phyloP scores from a whole-genome alignment of 2,113 vertebrate species.

The Egretta garzetta region DNA sequence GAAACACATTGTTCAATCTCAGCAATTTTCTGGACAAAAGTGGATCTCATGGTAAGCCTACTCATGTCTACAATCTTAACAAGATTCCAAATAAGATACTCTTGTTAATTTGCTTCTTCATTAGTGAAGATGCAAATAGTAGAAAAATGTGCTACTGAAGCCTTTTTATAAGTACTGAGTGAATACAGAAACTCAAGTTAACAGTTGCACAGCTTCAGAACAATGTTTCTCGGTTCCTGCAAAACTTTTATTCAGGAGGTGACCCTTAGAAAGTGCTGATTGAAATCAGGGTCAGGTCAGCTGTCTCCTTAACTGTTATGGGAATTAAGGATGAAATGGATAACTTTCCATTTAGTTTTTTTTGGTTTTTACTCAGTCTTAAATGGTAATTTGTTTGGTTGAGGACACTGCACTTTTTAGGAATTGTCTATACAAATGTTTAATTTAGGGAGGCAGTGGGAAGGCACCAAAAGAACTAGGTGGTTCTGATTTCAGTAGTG shows the following conservation, averaged over 20 bases:
- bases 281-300: neutral
- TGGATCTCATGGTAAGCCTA: slow-evolving; percentile 91
- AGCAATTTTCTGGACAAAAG: slow-evolving; percentile 99
- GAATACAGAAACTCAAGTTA: neutral
- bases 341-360: neutral
- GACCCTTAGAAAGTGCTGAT: neutral
- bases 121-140: neutral
- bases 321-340: neutral
- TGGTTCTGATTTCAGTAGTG: neutral
- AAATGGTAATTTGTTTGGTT: neutral
- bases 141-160: neutral
- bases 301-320: neutral
- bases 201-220: neutral
- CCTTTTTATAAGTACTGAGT: neutral
- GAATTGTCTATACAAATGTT: neutral
- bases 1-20: slow-evolving; percentile 98
- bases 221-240: neutral
- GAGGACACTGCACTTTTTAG: neutral
- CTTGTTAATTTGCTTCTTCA: neutral
- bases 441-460: neutral
- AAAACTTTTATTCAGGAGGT: neutral
- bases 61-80: neutral
- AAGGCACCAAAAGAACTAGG: neutral
- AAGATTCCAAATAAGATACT: neutral
- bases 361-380: neutral